Conservation (phyloP, 2,888 invertebrate genomes). For the Cantharis rustica region DNA sequence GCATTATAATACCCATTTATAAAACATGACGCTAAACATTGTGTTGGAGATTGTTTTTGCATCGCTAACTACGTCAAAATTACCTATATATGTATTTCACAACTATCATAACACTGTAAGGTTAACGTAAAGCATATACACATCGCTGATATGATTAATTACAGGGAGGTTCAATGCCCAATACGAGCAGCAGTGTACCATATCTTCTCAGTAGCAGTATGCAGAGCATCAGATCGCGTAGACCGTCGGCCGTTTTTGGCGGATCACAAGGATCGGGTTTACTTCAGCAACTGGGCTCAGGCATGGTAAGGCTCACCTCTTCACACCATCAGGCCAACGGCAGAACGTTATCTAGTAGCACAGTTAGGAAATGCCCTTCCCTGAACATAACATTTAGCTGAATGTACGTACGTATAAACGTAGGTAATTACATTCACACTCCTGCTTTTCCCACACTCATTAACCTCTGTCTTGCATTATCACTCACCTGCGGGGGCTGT, state of each 20-base stretch:
- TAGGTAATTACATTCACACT: conserved; percentile 42
- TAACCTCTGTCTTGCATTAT: conserved; percentile 49
- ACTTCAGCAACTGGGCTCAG: conserved; percentile 87
- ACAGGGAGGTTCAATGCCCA: conserved; percentile 89
- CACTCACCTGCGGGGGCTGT: conserved; percentile 56
- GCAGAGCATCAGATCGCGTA: conserved; percentile 76
- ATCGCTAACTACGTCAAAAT: conserved; percentile 17
- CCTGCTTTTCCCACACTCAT: conserved; percentile 50
- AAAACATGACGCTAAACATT: conserved; percentile 23
- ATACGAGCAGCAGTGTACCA: conserved; percentile 87
- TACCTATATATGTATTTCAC: conserved; percentile 22
- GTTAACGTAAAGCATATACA: neutral
- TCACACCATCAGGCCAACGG: conserved; percentile 59
- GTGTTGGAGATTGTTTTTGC: conserved; percentile 18
- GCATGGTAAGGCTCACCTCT: conserved; percentile 88
- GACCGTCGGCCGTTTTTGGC: conserved; percentile 74
- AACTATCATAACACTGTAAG: conserved; percentile 16
- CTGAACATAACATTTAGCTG: conserved; percentile 73
- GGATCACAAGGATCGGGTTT: conserved; percentile 59
- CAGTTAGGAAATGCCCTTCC: conserved; percentile 77
- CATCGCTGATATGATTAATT: conserved; percentile 33
- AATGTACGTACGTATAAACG: conserved; percentile 54
- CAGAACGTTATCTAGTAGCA: conserved; percentile 62
- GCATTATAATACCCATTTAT: conserved; percentile 4
- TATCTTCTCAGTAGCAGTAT: conserved; percentile 81